Conservation (phyloP, 2,888 invertebrate species). For the Aethes cnicana region DNA sequence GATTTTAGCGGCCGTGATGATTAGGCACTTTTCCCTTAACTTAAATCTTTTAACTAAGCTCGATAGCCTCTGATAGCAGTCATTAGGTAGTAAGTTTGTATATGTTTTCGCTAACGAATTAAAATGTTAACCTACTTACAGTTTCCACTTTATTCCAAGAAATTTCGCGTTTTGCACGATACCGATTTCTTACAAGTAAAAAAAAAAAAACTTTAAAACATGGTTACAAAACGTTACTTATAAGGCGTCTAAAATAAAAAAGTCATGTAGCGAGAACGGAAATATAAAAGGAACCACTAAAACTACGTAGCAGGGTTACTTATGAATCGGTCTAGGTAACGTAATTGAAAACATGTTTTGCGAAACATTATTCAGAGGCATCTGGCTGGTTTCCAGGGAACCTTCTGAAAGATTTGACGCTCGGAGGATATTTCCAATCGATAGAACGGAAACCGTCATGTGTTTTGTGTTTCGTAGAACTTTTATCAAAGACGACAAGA, state of each 20-base stretch:
- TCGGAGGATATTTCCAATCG: conserved; percentile 23
- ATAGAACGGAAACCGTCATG: conserved; percentile 7
- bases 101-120: too few relatives aligned
- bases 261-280: not conserved
- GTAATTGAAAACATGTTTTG: conserved; percentile 30
- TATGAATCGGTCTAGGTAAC: conserved; percentile 23
- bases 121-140: too few relatives aligned
- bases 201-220: conserved; percentile 3
- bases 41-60: too few relatives aligned
- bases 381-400: conserved; percentile 26
- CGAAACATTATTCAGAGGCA: conserved; percentile 29
- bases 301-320: conserved; percentile 11
- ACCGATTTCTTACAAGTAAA: conserved; percentile 4
- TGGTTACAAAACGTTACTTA: not conserved
- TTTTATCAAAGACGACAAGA: not conserved
- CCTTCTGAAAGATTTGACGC: conserved; percentile 22
- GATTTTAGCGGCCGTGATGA: too few relatives aligned
- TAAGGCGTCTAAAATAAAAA: not conserved
- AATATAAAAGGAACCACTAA: conserved; percentile 19
- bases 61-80: too few relatives aligned
- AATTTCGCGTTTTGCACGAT: conserved; percentile 21
- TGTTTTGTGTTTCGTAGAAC: conserved; percentile 4
- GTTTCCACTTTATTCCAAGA: not conserved
- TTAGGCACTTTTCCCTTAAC: too few relatives aligned
- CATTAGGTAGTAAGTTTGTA: too few relatives aligned